phyloP scores from a whole-genome alignment of 2,888 invertebrate genomes.

The Drosophila putrida region DNA sequence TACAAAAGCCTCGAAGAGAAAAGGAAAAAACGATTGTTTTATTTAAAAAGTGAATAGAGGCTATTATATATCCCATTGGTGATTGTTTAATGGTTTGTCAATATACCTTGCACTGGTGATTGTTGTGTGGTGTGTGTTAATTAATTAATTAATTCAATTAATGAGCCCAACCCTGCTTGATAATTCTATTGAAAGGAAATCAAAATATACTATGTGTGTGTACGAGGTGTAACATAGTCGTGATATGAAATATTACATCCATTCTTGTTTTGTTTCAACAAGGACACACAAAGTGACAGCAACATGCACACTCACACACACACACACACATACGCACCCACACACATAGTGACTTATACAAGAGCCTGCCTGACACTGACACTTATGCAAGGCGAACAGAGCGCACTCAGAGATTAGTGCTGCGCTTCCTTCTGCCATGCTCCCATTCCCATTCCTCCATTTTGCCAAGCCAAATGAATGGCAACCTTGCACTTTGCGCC shows the following conservation, averaged over 20 bases:
- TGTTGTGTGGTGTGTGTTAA: too few relatives aligned
- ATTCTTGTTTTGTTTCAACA: conserved; percentile 58
- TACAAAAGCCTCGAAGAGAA: too few relatives aligned
- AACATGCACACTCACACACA: conserved; percentile 35
- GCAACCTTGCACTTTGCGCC: conserved; percentile 77
- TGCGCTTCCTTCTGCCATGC: conserved; percentile 69
- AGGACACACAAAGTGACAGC: conserved; percentile 64
- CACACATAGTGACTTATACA: conserved; percentile 37
- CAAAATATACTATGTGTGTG: background rate
- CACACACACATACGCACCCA: conserved; percentile 17
- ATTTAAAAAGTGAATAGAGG: too few relatives aligned
- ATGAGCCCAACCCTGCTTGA: background rate
- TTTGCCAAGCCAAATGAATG: conserved; percentile 66
- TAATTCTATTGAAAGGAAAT: background rate
- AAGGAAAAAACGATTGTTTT: too few relatives aligned
- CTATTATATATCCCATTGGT: too few relatives aligned
- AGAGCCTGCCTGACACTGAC: conserved; percentile 64
- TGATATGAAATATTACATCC: background rate
- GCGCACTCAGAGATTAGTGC: conserved; percentile 76
- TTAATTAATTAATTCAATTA: too few relatives aligned
- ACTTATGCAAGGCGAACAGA: conserved; percentile 72
- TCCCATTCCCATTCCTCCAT: conserved; percentile 26
- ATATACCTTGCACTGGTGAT: too few relatives aligned
- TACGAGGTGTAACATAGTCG: conserved; percentile 22
- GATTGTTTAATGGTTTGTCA: too few relatives aligned